Base-by-base conservation (phyloP, 2,797 vertebrate species). In the Lacerta agilis region DNA sequence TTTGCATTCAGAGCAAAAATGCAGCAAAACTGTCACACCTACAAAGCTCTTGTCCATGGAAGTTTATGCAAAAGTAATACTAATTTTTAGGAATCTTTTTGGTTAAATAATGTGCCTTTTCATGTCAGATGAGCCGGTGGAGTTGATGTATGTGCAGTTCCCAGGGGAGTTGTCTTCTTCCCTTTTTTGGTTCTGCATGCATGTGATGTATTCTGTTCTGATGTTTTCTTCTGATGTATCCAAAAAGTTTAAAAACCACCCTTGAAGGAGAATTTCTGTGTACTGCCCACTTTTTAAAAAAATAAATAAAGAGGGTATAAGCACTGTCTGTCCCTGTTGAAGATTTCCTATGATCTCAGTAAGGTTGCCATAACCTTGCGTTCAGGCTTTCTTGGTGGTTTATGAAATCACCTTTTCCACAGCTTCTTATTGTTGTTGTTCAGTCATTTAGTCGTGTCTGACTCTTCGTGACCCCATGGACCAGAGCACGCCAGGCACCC, bases 301-400 rank as follows among this genome's bases (percentile, higher is more conserved):
- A n/a, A n/a, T 4, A 88, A 88, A 25, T 55, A 18, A 86, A 72
- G 79, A 71, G 85, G 20, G 17, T 66, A 41, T 80, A 88, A 55
- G 10, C 15, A 25, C 8, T 0, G 64, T 83, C 79, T 80, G 45
- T 73, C 49, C 72, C 36, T 25, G 0, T 71, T 73, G 79, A 75
- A 83, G 85, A 23, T 83, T 93, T 55, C 43, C 77, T 89, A 10
- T 29, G 49, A 80, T 76, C 86, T 83, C 82, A 84, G n/a, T 76
- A 27, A 36, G 45, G 20, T 61, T 79, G 84, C 25, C 41, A 23
- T 82, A 17, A 41, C 27, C 83, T 82, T 13, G 29, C 87, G 67
- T 66, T 76, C 61, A 86, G 88, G 41, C 49, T 86, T 11, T 27
- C 20, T 20, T 75, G 45, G 1, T 29, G 23, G 82, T 88, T 1